phyloP scores from a whole-genome alignment of 1,140 invertebrate genomes.

The Drosophila baimaii region DNA sequence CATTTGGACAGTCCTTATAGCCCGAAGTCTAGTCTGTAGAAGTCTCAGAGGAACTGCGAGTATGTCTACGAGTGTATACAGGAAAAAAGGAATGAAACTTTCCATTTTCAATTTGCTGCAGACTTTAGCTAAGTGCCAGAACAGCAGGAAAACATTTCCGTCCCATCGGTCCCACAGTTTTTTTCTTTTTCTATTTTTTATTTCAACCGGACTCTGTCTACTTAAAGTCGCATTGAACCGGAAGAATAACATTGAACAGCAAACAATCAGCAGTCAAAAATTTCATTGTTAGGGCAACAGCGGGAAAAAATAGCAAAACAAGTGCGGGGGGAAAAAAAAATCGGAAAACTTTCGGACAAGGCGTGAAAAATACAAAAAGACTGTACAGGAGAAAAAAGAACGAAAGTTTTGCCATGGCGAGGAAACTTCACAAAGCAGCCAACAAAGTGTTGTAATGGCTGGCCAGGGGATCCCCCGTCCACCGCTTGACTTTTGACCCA shows the following conservation, averaged over 20 bases:
- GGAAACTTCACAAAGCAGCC: conserved; percentile 71
- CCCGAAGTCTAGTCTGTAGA: conserved; percentile 23
- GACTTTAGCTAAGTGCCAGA: conserved; percentile 51
- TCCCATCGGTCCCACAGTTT: conserved; percentile 7
- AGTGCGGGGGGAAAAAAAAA: conserved; percentile 36
- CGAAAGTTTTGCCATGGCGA: conserved; percentile 52
- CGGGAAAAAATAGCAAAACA: conserved; percentile 39
- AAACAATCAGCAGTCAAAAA: conserved; percentile 79
- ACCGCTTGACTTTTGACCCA: conserved; percentile 69
- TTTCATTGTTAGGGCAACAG: conserved; percentile 62
- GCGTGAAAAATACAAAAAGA: conserved; percentile 76
- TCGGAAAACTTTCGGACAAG: conserved; percentile 63
- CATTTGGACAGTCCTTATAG: conserved; percentile 56
- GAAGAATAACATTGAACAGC: conserved; percentile 76
- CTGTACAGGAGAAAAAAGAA: conserved; percentile 19
- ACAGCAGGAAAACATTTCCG: conserved; percentile 30
- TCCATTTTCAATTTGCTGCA: conserved; percentile 75
- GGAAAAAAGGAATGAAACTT: conserved; percentile 49
- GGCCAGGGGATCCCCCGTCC: conserved; percentile 34
- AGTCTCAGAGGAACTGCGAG: conserved; percentile 26
- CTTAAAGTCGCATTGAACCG: conserved; percentile 65
- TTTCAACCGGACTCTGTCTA: conserved; percentile 23
- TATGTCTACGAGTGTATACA: conserved; percentile 19
- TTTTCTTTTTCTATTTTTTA: conserved; percentile 5
- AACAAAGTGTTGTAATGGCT: conserved; percentile 79